phyloP scores from a whole-genome alignment of 2,113 vertebrate species.

The Piprites chloris region DNA sequence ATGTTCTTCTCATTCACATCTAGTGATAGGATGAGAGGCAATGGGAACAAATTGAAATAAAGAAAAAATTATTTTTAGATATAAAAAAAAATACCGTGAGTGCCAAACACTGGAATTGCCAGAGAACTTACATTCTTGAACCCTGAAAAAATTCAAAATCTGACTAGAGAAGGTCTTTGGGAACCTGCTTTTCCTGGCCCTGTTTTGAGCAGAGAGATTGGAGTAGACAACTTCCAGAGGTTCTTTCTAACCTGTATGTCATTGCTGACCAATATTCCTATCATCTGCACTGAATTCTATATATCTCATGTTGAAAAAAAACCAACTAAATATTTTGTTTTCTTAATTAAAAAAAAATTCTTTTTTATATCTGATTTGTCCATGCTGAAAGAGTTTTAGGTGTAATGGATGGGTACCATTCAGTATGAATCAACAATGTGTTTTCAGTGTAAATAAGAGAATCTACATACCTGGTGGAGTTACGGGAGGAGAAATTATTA shows the following conservation, averaged over 20 bases:
- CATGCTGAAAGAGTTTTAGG: not conserved
- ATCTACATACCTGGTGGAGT: fast-evolving
- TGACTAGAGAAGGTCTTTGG: not conserved
- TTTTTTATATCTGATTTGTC: not conserved
- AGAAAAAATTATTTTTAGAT: not conserved
- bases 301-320: not conserved
- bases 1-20: not conserved
- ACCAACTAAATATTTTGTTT: not conserved
- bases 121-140: not conserved
- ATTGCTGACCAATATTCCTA: not conserved
- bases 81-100: not conserved
- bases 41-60: not conserved
- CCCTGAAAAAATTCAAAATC: not conserved
- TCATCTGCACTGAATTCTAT: not conserved
- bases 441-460: not conserved
- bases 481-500: not conserved
- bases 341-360: not conserved
- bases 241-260: not conserved
- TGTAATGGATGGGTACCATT: not conserved
- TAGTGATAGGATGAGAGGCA: not conserved
- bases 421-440: not conserved
- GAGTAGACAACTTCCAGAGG: not conserved
- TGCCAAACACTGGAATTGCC: not conserved
- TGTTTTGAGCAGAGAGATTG: not conserved
- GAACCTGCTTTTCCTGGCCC: fast-evolving